These are phyloP conservation scores for Beroe ovata DNA, from an alignment of 37 sponge, comb jelly and placozoan species.

Conservation along the genomic window DNA sequence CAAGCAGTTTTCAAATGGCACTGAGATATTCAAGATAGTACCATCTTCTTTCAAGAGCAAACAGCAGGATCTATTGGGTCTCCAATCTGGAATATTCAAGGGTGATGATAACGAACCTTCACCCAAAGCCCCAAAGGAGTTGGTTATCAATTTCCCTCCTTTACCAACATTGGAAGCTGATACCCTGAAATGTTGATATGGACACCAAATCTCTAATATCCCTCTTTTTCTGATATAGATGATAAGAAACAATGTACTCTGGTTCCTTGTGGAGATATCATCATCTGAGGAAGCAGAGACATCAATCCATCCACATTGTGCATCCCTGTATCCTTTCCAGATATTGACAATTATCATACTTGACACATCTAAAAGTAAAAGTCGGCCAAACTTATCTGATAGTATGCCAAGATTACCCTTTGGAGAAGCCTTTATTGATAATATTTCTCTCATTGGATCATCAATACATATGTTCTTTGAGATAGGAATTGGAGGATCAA, in stretches of 20 bases:
- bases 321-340: constrained; percentile 67
- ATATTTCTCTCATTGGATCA: constrained; percentile 54
- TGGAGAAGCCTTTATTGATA: constrained; percentile 48
- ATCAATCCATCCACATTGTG: constrained; percentile 55
- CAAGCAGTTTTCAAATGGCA: constrained; percentile 50
- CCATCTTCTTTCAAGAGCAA: constrained; percentile 17
- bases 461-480: constrained; percentile 62
- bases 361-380: constrained; percentile 31
- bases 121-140: constrained; percentile 37
- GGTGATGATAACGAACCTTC: constrained; percentile 38
- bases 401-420: background rate
- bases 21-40: background rate
- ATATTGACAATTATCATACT: constrained; percentile 53
- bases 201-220: constrained; percentile 54
- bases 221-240: constrained; percentile 24
- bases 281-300: background rate
- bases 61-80: constrained; percentile 19
- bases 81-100: constrained; percentile 16
- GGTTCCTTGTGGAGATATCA: background rate
- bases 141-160: background rate
- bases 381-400: constrained; percentile 42
- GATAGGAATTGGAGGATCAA: constrained; percentile 35
- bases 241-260: constrained; percentile 1
- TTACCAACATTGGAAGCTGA: constrained; percentile 51
- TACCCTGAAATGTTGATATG: constrained; percentile 54